Base-by-base conservation (phyloP, 2,797 vertebrate species). In the Ptychobarbus kaznakovi region DNA sequence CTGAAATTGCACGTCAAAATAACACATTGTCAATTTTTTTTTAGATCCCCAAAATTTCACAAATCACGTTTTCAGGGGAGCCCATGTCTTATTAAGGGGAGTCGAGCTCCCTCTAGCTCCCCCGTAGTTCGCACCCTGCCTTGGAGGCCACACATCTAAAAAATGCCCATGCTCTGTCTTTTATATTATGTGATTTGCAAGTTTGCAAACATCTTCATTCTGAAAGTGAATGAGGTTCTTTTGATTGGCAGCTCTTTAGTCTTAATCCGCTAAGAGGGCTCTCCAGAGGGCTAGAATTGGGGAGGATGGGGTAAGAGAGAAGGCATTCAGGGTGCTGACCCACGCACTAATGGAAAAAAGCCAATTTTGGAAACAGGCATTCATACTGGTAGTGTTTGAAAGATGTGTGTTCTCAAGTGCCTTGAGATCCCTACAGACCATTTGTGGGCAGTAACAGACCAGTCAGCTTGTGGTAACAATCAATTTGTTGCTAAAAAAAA, bases 371-470 rank as follows among this genome's bases (percentile, higher is more conserved):
- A 58, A 51, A 78, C 20, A 51, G 32, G 53, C 77, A 58, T 79
- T 78, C 35, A 70, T 13, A 49, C 56, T 73, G 72, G 32, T 61
- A 61, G 44, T 83, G 56, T 72, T 78, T 81, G 46, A 83, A 65
- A 84, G 65, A 78, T 68, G 32, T 32, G 32, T 32, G 32, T 32
- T 32, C 32, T 32, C 32, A 32, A 38, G 44, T 49, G 78, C 78
- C 87, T 77, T 81, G 78, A 82, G 81, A 86, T 88, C 82, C 87
- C 82, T 53, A 75, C 74, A 86, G 85, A 86, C 85, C 82, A 81
- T 81, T 84, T 56, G 81, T 35, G 78, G 9, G 35, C 32, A 70
- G 78, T 38, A 74, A 44, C 35, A 72, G 72, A 84, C 49, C 38
- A 86, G 80, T 77, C 9, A 1, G 70, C 76, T 49, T 66, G 44